Percentiles rank a stretch among this genome's conserved stretches.
phyloP scores from a whole-genome alignment of 2,113 vertebrate genomes.

The Mustelus asterias region DNA sequence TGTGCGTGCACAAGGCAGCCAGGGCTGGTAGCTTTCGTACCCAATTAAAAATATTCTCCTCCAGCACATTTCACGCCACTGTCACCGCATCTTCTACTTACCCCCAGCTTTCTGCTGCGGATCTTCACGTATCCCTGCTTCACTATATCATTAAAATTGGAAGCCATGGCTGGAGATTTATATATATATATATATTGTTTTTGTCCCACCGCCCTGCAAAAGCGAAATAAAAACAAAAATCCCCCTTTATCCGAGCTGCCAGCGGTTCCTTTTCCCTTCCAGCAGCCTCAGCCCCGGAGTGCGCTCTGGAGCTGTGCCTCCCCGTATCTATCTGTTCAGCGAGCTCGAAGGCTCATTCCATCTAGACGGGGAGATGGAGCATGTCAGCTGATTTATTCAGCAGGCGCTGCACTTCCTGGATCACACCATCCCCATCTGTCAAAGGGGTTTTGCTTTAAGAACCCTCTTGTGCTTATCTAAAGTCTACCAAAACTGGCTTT shows the following conservation, averaged over 20 bases:
- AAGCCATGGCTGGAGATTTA: constrained; percentile 74
- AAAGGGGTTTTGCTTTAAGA: constrained; percentile 39
- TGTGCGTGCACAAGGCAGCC: neutral
- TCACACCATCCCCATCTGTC: constrained; percentile 52
- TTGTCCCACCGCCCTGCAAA: too few species aligned
- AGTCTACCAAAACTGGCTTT: neutral
- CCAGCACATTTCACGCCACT: constrained; percentile 39
- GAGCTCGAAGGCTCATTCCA: constrained; percentile 55
- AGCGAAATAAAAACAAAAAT: constrained; percentile 1
- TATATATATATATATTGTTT: constrained; percentile 19
- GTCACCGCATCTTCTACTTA: constrained; percentile 62
- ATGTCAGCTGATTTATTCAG: constrained; percentile 52
- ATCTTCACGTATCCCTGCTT: constrained; percentile 97
- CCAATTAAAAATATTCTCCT: constrained; percentile 49
- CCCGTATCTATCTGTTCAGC: constrained; percentile 47
- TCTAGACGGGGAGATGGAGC: constrained; percentile 55
- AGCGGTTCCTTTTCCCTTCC: constrained; percentile 35
- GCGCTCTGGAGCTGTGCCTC: neutral
- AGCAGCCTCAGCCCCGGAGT: neutral
- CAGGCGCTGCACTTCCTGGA: constrained; percentile 56
- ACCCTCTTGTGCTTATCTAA: neutral
- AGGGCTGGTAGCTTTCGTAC: constrained; percentile 34
- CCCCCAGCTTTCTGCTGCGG: constrained; percentile 96
- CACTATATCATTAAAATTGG: constrained; percentile 98
- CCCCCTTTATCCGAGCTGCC: constrained; percentile 7